Conservation (phyloP, 2,888 invertebrate genomes). For the Sinohyriopsis cumingii region DNA sequence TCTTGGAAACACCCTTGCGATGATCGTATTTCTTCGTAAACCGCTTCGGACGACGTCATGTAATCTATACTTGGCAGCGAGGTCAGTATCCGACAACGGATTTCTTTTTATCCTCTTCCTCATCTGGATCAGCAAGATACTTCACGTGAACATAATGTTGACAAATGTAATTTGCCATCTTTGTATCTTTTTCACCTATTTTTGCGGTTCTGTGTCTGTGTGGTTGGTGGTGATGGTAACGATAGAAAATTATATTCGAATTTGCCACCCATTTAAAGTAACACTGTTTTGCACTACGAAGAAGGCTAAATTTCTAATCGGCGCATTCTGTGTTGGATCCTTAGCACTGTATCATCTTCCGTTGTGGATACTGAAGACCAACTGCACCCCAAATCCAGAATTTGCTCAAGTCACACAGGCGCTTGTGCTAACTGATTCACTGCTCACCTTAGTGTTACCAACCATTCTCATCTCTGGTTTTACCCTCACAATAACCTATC, state of each 20-base stretch:
- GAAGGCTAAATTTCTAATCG: conserved; percentile 42
- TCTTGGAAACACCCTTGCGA: conserved; percentile 82
- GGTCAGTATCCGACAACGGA: conserved; percentile 85
- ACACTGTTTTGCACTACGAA: conserved; percentile 42
- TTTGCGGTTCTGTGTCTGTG: conserved; percentile 81
- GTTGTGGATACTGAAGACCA: conserved; percentile 41
- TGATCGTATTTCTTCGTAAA: conserved; percentile 82
- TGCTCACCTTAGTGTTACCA: conserved; percentile 32
- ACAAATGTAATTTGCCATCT: too few species aligned
- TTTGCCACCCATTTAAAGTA: conserved; percentile 81
- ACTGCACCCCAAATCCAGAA: conserved; percentile 36
- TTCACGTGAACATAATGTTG: neutral
- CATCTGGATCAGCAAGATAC: conserved; percentile 40
- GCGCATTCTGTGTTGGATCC: conserved; percentile 28
- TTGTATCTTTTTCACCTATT: too few species aligned
- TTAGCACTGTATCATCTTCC: conserved; percentile 48
- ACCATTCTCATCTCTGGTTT: conserved; percentile 26
- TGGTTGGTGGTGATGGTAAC: conserved; percentile 91
- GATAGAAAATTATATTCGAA: conserved; percentile 86
- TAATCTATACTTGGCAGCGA: conserved; percentile 83
- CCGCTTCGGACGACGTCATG: conserved; percentile 83
- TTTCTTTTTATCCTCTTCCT: conserved; percentile 80
- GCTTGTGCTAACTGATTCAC: conserved; percentile 42
- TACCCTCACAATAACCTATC: conserved; percentile 20
- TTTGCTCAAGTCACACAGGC: conserved; percentile 30